Evolutionary conservation across 2,113 vertebrate genomes (phyloP), one percentile per base, ranked within the genome.

Genomic region (Emydura subglobosa): DNA sequence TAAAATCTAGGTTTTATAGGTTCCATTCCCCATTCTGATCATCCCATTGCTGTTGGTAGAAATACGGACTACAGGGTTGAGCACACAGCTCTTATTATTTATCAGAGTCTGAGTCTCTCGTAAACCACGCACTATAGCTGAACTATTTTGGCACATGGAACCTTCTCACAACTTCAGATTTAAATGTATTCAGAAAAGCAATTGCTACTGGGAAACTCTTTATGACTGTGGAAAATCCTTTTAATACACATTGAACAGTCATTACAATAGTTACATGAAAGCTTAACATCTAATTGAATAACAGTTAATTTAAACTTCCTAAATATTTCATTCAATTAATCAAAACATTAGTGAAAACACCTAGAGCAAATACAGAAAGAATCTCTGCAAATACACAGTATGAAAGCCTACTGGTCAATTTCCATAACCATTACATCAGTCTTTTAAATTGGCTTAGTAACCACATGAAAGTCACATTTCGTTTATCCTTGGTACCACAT

Each of bases 31-130:
- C 27, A 16, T 9, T 4, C 4, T 29, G 68, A 31, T 61, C 47
- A 65, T 1, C 31, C 29, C 0, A 0, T 2, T 3, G 5, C n/a
- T 49, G 2, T 22, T 29, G 34, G 7, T 2, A 25, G 27, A 59
- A 81, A 81, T 17, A 5, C 16, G 19, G 49, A 25, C 25, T 44
- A 57, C 2, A 19, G 8, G 49, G 10, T 12, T n/a, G 47, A 44
- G 59, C 59, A 14, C 2, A 6, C 59, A 78, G 17, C 8, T 29
- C 87, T 47, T 54, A 27, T 47, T 74, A 3, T 19, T 6, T 5
- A 39, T 34, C 76, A 29, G 0, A 6, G 2, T 9, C 3, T 29
- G 34, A 82, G 29, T 44, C 31, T 7, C 44, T 29, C 11, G 31
- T 9, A 82, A 81, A 5, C 22, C 10, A 12, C 49, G 39, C 81